A percentile compares a stretch with the other conserved stretches of the same genome.
phyloP scores from a whole-genome alignment of 2,797 vertebrate genomes.

The Muraenolepis orangiensis region DNA sequence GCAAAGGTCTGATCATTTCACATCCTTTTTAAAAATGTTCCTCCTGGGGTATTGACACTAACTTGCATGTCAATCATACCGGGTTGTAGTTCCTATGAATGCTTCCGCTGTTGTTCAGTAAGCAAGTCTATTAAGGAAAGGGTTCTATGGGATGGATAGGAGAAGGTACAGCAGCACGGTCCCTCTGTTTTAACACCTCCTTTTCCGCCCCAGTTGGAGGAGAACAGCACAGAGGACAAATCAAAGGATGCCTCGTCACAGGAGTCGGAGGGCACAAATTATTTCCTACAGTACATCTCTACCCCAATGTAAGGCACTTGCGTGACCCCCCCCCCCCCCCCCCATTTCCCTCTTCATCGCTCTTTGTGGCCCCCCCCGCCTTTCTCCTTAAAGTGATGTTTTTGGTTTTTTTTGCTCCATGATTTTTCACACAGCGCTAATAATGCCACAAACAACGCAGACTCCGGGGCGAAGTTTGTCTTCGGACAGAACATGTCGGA shows the following conservation, averaged over 20 bases:
- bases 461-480: slow-evolving; percentile 90
- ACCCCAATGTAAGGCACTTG: slow-evolving; percentile 80
- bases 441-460: slow-evolving; percentile 83
- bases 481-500: slow-evolving; percentile 99
- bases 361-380: too few relatives aligned
- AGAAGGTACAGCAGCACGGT: neutral
- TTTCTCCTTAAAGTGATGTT: neutral
- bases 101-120: neutral
- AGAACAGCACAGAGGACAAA: slow-evolving; percentile 74
- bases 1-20: slow-evolving; percentile 82
- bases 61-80: neutral
- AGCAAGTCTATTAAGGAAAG: neutral
- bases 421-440: slow-evolving; percentile 74
- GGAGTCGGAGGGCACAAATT: slow-evolving; percentile 88
- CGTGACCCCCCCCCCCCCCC: neutral
- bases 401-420: neutral
- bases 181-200: neutral
- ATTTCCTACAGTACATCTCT: slow-evolving; percentile 97
- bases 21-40: too few relatives aligned
- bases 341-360: too few relatives aligned
- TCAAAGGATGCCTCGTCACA: slow-evolving; percentile 71
- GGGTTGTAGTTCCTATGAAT: neutral
- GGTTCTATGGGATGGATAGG: neutral
- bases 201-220: slow-evolving; percentile 69
- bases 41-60: neutral